Evolutionary conservation across 2,888 invertebrate genomes (phyloP), one percentile per base, ranked within the genome.

Genomic region (Disparrhopalites patrizii): DNA sequence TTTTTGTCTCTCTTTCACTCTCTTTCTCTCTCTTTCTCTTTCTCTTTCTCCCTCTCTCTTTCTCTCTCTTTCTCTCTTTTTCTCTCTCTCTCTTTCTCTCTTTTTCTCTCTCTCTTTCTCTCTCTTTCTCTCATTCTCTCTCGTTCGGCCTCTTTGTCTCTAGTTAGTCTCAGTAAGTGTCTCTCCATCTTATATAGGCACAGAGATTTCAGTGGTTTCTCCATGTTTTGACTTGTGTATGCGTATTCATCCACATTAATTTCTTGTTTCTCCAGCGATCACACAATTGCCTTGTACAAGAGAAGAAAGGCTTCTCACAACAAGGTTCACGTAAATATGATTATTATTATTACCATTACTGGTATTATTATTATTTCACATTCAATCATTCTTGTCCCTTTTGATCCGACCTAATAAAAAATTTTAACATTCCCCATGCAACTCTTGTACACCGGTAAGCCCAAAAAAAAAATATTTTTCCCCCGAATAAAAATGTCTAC

Each of bases 331-430:
- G 10, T 23, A 3, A 36, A 55, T 25, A 55, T 33, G 31, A 55
- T 23, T 31, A 33, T 55, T 51, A 51, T 10, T 28, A 47, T 47
- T 5, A 5, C 27, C 40, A 40, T 38, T 57, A 56, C 56, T 27
- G 7, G 23, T 33, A n/a, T 27, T 28, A 57, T 43, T 30, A 31
- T 58, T 30, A 58, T 43, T 58, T 47, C 58, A 58, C 58, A 58
- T 58, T n/a, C 28, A 58, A 25, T 25, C 60, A 61, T 61, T 61
- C 23, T 3, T 33, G 31, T 61, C 36, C 15, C 60, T 61, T 50
- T 20, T 33, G 51, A 61, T 13, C 25, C 33, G 51, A 61, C 50
- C 60, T 27, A 61, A 50, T 61, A 36, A 33, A 13, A 52, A 5
- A n/a, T n/a, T n/a, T n/a, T n/a, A n/a, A n/a, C n/a, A n/a, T n/a